phyloP scores from a whole-genome alignment of 2,888 invertebrate genomes.

The Odontocerum albicorne region DNA sequence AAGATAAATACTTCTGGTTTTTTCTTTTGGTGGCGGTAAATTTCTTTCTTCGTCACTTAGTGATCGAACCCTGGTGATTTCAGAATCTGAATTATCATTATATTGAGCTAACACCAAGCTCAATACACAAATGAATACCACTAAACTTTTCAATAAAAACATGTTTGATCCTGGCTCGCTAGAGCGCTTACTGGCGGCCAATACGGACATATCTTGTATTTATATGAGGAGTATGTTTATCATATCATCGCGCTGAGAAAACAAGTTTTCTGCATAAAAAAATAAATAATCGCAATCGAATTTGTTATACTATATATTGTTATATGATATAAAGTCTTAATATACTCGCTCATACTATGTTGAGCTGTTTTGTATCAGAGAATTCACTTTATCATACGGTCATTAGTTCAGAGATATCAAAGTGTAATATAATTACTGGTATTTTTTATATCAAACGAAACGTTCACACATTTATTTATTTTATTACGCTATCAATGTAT shows the following conservation, averaged over 20 bases:
- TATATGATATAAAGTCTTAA: too few species aligned
- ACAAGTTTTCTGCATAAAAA: constrained; percentile 15
- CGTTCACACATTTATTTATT: too few species aligned
- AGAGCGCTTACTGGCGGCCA: neutral
- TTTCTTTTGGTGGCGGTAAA: constrained; percentile 1
- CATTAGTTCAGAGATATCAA: too few species aligned
- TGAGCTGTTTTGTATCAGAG: too few species aligned
- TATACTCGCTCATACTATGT: too few species aligned
- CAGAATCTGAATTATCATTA: constrained; percentile 17
- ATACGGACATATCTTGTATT: too few species aligned
- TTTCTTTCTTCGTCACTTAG: constrained; percentile 24
- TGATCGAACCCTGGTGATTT: constrained; percentile 28
- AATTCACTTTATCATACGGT: too few species aligned
- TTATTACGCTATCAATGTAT: too few species aligned
- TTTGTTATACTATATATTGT: too few species aligned
- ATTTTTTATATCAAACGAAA: too few species aligned
- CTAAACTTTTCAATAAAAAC: neutral
- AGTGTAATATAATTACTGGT: too few species aligned
- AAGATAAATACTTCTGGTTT: constrained; percentile 24
- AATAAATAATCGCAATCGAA: neutral
- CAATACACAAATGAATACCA: too few species aligned
- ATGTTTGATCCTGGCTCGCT: constrained; percentile 1
- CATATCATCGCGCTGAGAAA: constrained; percentile 2
- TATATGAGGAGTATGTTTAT: constrained; percentile 19
- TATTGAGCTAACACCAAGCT: neutral